Evolutionary conservation across 2,888 invertebrate species (phyloP).

Genomic region (Tipula helvola): DNA sequence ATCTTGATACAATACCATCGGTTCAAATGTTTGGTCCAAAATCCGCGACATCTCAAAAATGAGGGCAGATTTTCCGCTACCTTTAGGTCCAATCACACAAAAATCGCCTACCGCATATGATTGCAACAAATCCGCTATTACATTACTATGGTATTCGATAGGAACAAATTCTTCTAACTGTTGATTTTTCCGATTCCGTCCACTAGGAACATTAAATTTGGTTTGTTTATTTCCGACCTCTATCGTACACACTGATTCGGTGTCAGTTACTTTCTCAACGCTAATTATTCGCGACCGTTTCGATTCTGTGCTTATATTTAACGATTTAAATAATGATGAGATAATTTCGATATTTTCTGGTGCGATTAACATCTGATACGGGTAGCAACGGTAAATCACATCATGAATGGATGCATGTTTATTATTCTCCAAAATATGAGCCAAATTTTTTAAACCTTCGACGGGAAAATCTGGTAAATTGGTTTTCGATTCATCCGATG

Average conservation of each 20-base stretch:
- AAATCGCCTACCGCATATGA: slow-evolving; percentile 72
- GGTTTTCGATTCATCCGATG: slow-evolving; percentile 50
- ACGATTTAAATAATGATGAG: slow-evolving; percentile 52
- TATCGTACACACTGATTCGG: background rate
- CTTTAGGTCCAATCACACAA: slow-evolving; percentile 78
- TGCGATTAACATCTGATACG: slow-evolving; percentile 65
- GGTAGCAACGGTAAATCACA: slow-evolving; percentile 67
- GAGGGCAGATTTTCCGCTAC: slow-evolving; percentile 83
- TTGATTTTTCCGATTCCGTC: slow-evolving; percentile 28
- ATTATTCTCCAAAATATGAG: slow-evolving; percentile 51
- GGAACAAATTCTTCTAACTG: slow-evolving; percentile 39
- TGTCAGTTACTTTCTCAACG: background rate
- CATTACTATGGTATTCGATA: slow-evolving; percentile 64
- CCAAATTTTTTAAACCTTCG: slow-evolving; percentile 58
- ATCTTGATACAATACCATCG: slow-evolving; percentile 90
- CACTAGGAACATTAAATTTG: slow-evolving; percentile 36
- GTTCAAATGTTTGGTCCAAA: slow-evolving; percentile 69
- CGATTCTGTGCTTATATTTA: slow-evolving; percentile 35
- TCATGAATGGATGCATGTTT: slow-evolving; percentile 53
- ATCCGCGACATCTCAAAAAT: slow-evolving; percentile 63
- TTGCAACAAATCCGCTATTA: slow-evolving; percentile 64
- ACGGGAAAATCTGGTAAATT: slow-evolving; percentile 82
- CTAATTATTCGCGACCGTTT: background rate
- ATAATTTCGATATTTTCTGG: slow-evolving; percentile 64
- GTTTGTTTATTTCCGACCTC: background rate